Evolutionary conservation across 1,140 invertebrate species (phyloP), one percentile per base, ranked within the genome.

Genomic region (Bombus sibiricus): DNA sequence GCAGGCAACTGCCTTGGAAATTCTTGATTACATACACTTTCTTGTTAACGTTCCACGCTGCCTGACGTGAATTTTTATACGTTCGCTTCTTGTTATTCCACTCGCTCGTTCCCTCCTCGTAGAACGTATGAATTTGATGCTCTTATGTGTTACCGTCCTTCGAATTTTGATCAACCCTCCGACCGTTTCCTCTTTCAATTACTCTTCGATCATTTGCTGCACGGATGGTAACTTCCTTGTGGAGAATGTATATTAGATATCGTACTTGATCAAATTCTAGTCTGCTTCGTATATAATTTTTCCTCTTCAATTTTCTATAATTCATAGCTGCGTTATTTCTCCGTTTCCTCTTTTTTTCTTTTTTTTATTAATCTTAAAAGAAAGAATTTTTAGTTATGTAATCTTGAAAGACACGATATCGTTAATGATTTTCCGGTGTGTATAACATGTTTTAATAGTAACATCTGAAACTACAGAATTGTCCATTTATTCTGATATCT

Each of bases 51-150:
- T 81, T 74, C 69, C 73, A 18, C 5, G 13, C 69, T 4, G 80
- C 88, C 79, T 89, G 88, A 89, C 85, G 85, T 83, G 88, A 89
- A 89, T 89, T 89, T 86, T 89, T 89, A 89, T 86, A 85, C 76
- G 13, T 6, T 43, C 9, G 25, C 59, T 75, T 25, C 81, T 85
- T 76, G 71, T 72, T 85, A 85, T 81, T 79, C 78, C 71, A 22
- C 57, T 13, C 59, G 37, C 41, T 53, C 43, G 28, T 10, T 13
- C 32, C n/a, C n/a, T 5, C 25, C 37, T 39, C 41, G 74, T 39
- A 9, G 13, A 34, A 41, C 22, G 59, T 85, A 85, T 74, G 78
- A 85, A 85, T 81, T 66, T 74, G 43, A 85, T 57, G 47, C 69
- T 12, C 62, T 64, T 66, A 62, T 32, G 39, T 37, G 34, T 73